These are phyloP conservation scores for Macaria liturata DNA, from an alignment of 2,888 invertebrate genomes.

Conservation along the genomic window DNA sequence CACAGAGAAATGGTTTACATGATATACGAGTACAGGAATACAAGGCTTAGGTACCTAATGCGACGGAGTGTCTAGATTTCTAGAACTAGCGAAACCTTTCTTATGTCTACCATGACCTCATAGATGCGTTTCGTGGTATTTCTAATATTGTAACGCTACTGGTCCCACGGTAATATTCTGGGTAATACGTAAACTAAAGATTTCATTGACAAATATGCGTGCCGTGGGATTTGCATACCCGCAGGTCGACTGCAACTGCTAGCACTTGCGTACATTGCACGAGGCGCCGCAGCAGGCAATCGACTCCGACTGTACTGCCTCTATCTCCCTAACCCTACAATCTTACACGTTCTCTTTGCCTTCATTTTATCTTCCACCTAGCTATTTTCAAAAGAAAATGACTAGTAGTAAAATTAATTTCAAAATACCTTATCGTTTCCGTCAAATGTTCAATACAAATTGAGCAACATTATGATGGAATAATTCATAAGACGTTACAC, in stretches of 20 bases:
- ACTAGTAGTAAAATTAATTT: slow-evolving; percentile 71
- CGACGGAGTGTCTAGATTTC: slow-evolving; percentile 7
- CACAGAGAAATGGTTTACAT: slow-evolving; percentile 5
- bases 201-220: slow-evolving; percentile 34
- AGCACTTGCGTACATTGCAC: slow-evolving; percentile 26
- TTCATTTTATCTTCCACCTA: slow-evolving; percentile 61
- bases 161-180: slow-evolving; percentile 65
- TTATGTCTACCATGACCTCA: slow-evolving; percentile 7
- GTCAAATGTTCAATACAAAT: slow-evolving; percentile 75
- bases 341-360: slow-evolving; percentile 41
- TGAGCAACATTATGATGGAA: slow-evolving; percentile 81
- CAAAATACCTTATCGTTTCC: slow-evolving; percentile 64
- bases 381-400: slow-evolving; percentile 81
- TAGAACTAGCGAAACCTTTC: slow-evolving; percentile 10
- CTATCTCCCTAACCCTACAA: slow-evolving; percentile 34
- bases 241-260: slow-evolving; percentile 30
- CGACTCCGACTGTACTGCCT: slow-evolving; percentile 14
- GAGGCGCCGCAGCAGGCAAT: slow-evolving; percentile 30
- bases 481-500: slow-evolving; percentile 78
- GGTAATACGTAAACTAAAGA: slow-evolving; percentile 49
- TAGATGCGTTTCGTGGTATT: slow-evolving; percentile 31
- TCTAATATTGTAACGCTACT: slow-evolving; percentile 51
- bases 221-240: slow-evolving; percentile 44
- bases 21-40: slow-evolving; percentile 3
- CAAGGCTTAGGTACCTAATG: slow-evolving; percentile 11